Evolutionary conservation across 64 coral and sea anemone genomes (phyloP).

Genomic region (Pocillopora verrucosa): DNA sequence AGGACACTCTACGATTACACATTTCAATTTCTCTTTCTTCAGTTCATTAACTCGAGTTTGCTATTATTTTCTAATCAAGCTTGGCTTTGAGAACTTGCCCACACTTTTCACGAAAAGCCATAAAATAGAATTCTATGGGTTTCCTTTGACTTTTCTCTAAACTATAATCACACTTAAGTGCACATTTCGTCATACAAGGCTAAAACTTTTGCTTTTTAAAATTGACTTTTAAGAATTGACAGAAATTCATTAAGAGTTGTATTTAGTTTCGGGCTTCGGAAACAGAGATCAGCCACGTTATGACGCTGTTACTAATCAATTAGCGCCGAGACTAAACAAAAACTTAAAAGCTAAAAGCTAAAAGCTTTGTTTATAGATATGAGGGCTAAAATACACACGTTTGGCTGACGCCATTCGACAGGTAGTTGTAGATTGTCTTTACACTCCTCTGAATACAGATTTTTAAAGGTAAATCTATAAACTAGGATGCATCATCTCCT

Average conservation of each 20-base stretch:
- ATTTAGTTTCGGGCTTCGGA: neutral
- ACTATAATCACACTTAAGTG: too few species aligned
- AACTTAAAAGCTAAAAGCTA: neutral
- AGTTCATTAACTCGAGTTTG: too few species aligned
- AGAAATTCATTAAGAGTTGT: neutral
- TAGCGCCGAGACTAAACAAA: neutral
- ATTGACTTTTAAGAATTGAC: too few species aligned
- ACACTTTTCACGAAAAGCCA: too few species aligned
- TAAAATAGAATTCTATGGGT: too few species aligned
- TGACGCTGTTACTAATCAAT: neutral
- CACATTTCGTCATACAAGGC: too few species aligned
- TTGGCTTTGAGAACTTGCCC: too few species aligned
- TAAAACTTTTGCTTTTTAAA: too few species aligned
- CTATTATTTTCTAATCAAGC: too few species aligned
- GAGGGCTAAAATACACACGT: neutral
- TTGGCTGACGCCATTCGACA: neutral
- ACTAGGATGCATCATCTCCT: neutral
- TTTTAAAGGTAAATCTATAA: neutral
- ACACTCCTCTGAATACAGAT: neutral
- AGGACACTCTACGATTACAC: too few species aligned
- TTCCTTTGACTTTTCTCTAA: too few species aligned
- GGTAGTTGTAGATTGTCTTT: neutral
- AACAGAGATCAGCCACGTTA: neutral
- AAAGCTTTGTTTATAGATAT: constrained; percentile 7
- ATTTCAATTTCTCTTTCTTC: too few species aligned